Base-by-base conservation (phyloP, 2,113 vertebrate species). In the Paramisgurnus dabryanus region DNA sequence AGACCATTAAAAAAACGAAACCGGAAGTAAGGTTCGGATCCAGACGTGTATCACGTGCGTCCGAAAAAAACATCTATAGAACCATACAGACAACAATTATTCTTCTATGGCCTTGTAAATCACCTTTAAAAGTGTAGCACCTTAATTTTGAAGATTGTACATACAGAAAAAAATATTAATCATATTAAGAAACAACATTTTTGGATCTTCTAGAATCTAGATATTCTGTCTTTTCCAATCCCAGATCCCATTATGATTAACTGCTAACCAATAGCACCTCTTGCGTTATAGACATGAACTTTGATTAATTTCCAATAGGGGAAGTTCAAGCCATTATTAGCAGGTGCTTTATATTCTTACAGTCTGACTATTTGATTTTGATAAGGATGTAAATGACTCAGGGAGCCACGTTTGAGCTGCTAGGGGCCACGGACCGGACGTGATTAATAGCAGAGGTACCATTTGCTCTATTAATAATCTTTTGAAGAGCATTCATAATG, bases 381-480 rank as follows among this genome's bases (percentile, higher is more conserved):
- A 76, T 70, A 67, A 70, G 41, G 57, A 80, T 80, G 61, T 84
- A 76, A 83, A 80, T 80, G 67, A 80, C 65, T 67, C 41, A 6
- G 58, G 65, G 45, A 76, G 61, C 9, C 69, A 76, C 61, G 4
- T 9, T 81, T 78, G 73, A 74, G 61, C 79, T 81, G 41, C 55
- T 57, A 65, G 79, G 58, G 79, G 73, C 82, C 80, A 70, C 12
- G 10, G 53, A 55, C 69, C 53, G 55, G 58, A 45, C n/a, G 69
- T 73, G 74, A 81, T 84, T 81, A 72, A 84, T 84, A 47, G 65
- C 60, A 5, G 67, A 61, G 53, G 63, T 74, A 57, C 74, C 55
- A 15, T 72, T 72, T 66, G 18, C 50, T 60, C 73, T 78, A 81
- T 84, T 78, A 73, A 78, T 84, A 84, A 84, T 78, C 61, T 81